Evolutionary conservation across 2,888 invertebrate genomes (phyloP).

Genomic region (Drosophila vallismaia): DNA sequence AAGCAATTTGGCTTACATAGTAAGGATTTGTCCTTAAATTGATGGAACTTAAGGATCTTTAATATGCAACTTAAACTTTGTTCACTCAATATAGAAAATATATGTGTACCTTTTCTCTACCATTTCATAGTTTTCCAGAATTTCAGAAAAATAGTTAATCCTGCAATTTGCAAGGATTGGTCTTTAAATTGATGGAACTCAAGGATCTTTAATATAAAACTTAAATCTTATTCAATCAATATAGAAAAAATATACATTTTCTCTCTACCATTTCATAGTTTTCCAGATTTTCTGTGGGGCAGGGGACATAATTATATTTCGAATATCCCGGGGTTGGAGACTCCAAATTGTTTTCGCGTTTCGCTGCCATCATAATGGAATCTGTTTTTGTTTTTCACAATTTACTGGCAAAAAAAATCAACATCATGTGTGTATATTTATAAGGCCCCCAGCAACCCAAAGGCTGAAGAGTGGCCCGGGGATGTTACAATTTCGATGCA

Average conservation of each 20-base stretch:
- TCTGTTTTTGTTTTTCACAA: conserved; percentile 41
- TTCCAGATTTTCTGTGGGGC: no score
- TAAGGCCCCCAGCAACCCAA: conserved; percentile 30
- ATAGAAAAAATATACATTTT: background rate
- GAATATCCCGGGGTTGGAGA: background rate
- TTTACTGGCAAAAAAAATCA: conserved; percentile 19
- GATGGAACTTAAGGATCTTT: background rate
- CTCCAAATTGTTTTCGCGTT: conserved; percentile 19
- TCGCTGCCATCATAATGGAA: conserved; percentile 42
- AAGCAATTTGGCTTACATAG: background rate
- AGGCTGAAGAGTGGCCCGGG: background rate
- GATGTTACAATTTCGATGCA: conserved; percentile 48
- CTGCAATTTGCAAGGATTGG: no score
- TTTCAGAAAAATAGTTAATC: no score
- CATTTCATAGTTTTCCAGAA: no score
- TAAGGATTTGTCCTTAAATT: background rate
- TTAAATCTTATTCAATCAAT: no score
- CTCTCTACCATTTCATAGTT: no score
- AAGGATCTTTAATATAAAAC: no score
- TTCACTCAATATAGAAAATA: no score
- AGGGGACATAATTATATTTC: conserved; percentile 17
- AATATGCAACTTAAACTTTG: background rate
- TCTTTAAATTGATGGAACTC: no score
- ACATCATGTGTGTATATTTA: background rate
- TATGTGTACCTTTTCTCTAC: no score